These are phyloP conservation scores for Siniperca scherzeri DNA, from an alignment of 2,797 vertebrate genomes.

Conservation along the genomic window DNA sequence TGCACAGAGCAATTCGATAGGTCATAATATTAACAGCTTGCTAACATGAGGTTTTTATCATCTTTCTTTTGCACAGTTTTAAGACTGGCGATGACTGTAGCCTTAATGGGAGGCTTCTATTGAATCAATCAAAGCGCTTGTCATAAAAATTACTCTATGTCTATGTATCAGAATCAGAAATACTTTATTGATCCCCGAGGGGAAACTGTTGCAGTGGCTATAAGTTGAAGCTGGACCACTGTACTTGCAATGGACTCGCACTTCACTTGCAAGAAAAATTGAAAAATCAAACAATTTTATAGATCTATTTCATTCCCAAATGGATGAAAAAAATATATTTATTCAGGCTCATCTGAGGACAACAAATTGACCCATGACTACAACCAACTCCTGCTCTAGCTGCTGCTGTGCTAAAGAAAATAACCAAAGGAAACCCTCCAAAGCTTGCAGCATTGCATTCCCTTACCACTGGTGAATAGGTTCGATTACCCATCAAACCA, in stretches of 20 bases:
- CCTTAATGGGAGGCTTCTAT: slow-evolving; percentile 16
- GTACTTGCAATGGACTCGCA: background rate
- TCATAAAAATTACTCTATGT: slow-evolving; percentile 15
- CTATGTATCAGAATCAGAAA: too few species aligned
- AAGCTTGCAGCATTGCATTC: background rate
- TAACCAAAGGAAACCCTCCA: background rate
- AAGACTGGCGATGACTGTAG: background rate
- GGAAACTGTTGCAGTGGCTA: background rate
- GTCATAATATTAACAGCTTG: slow-evolving; percentile 18
- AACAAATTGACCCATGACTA: background rate
- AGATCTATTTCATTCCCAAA: slow-evolving; percentile 8
- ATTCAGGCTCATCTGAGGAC: background rate
- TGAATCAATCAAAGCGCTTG: slow-evolving; percentile 18
- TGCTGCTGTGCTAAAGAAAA: background rate
- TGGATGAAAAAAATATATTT: background rate
- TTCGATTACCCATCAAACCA: slow-evolving; percentile 17
- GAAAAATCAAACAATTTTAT: slow-evolving; percentile 4
- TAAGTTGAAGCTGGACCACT: background rate
- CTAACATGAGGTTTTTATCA: slow-evolving; percentile 9
- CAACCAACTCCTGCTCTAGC: background rate
- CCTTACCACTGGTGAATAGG: background rate
- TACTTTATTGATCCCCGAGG: too few species aligned
- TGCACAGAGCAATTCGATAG: background rate
- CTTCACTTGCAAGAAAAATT: background rate
- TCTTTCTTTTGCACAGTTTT: slow-evolving; percentile 7